Evolutionary conservation across 2,113 vertebrate species (phyloP).

Genomic region (Halichoerus grypus): DNA sequence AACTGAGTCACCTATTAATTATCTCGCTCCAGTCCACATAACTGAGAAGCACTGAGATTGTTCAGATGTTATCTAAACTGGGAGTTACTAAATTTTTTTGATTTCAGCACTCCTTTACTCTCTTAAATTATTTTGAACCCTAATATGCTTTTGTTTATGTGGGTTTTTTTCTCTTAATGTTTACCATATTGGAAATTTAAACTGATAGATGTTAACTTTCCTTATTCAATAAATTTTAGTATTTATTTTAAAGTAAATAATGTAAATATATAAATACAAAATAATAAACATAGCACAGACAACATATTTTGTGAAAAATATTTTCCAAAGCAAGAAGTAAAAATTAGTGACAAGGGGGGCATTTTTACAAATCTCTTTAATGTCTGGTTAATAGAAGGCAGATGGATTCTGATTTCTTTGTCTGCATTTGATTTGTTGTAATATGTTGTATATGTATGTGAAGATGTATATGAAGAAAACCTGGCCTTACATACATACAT

Average conservation of each 20-base stretch:
- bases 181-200: constrained; percentile 11
- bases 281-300: background rate
- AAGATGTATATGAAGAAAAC: background rate
- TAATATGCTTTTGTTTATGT: background rate
- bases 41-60: background rate
- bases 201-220: background rate
- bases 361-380: background rate
- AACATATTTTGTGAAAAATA: constrained; percentile 15
- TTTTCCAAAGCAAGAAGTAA: constrained; percentile 41
- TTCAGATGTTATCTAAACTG: background rate
- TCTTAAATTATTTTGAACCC: background rate
- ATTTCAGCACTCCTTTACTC: background rate
- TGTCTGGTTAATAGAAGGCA: background rate
- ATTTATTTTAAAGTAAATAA: background rate
- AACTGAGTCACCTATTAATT: background rate
- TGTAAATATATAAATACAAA: background rate
- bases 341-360: background rate
- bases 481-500: background rate
- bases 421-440: background rate
- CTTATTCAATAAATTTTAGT: constrained; percentile 1
- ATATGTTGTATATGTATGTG: background rate
- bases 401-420: background rate
- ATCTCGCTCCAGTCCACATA: background rate
- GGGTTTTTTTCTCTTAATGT: background rate
- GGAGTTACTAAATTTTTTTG: background rate